phyloP scores from a whole-genome alignment of 2,888 invertebrate genomes.

The Epistrophella euchroma region DNA sequence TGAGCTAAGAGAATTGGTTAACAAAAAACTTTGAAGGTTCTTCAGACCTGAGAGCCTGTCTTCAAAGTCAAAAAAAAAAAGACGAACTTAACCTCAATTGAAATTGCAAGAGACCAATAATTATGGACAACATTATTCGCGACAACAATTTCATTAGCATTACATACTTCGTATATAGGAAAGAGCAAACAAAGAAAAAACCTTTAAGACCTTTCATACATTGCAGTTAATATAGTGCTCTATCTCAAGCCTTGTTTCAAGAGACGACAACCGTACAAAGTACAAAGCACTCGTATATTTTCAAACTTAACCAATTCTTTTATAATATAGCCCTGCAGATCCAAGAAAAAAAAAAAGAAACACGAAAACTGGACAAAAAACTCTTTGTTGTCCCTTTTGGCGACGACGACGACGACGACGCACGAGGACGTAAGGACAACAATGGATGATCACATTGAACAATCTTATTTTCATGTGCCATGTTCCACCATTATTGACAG shows the following conservation, averaged over 20 bases:
- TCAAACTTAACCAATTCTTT: slow-evolving; percentile 21
- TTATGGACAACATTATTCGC: slow-evolving; percentile 49
- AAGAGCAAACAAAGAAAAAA: not conserved
- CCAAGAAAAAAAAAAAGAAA: slow-evolving; percentile 4
- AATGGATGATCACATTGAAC: slow-evolving; percentile 74
- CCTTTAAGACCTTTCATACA: not conserved
- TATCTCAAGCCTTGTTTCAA: slow-evolving; percentile 43
- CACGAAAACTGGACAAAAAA: slow-evolving; percentile 25
- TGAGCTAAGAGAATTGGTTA: too few species aligned
- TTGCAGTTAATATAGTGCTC: slow-evolving; percentile 70
- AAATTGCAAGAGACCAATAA: slow-evolving; percentile 22
- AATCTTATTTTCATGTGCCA: slow-evolving; percentile 75
- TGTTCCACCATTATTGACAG: slow-evolving; percentile 68
- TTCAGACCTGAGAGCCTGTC: not conserved
- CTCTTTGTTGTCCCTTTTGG: slow-evolving; percentile 58
- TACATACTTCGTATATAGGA: slow-evolving; percentile 19
- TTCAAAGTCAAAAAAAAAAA: not conserved
- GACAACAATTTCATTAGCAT: slow-evolving; percentile 63
- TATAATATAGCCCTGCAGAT: not conserved
- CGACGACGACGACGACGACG: not conserved
- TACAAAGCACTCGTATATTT: slow-evolving; percentile 64
- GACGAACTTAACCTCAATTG: not conserved
- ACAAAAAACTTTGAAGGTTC: too few species aligned
- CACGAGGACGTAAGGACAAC: slow-evolving; percentile 42
- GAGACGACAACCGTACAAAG: slow-evolving; percentile 74